phyloP scores from a whole-genome alignment of 1,140 invertebrate genomes.

The Platorchestia sp. region DNA sequence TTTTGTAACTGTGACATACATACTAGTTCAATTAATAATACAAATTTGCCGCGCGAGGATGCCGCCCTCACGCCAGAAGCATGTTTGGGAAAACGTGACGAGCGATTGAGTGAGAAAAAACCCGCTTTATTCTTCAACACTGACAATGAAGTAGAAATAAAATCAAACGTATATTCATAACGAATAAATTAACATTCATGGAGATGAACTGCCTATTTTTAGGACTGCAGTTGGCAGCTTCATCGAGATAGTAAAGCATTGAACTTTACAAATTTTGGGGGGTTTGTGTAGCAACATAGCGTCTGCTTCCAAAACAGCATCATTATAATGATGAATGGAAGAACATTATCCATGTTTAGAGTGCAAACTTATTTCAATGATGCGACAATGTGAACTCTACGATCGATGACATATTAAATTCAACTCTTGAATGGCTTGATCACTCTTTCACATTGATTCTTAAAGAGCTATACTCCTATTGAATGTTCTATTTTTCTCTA shows the following conservation, averaged over 20 bases:
- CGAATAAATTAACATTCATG: neutral
- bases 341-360: neutral
- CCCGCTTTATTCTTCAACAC: neutral
- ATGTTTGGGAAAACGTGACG: no score
- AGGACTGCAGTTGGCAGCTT: neutral
- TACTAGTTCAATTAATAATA: no score
- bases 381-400: no score
- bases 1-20: no score
- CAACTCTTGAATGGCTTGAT: no score
- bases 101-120: neutral
- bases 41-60: no score
- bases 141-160: neutral
- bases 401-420: no score
- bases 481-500: neutral
- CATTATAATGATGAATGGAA: neutral
- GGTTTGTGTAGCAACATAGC: neutral
- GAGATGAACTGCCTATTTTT: neutral
- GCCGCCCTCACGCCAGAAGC: no score
- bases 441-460: no score
- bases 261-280: neutral
- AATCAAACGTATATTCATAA: neutral
- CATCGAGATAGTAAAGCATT: neutral
- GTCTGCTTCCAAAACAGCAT: neutral
- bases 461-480: neutral
- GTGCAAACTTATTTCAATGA: no score